A percentile compares a stretch with the other conserved stretches of the same genome.
Conservation (phyloP, 2,797 vertebrate species). For the Xyrichtys novacula region DNA sequence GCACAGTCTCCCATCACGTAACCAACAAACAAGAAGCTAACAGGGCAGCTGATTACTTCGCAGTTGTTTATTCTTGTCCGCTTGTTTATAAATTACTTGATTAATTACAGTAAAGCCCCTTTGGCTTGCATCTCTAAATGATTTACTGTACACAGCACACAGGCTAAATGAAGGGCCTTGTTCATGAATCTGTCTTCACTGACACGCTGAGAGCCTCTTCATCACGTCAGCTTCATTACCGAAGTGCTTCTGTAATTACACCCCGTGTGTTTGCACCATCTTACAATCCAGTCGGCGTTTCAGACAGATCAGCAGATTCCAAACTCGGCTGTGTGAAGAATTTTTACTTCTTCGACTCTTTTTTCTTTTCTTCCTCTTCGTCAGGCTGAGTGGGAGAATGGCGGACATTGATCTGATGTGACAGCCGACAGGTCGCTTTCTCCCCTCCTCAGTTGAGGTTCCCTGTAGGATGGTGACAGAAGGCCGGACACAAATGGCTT, state of each 20-base stretch:
- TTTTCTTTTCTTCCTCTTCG: not conserved
- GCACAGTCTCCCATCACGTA: constrained; percentile 10
- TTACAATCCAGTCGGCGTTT: constrained; percentile 28
- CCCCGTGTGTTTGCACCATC: constrained; percentile 34
- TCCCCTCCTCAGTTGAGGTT: constrained; percentile 49
- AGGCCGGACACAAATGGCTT: constrained; percentile 51
- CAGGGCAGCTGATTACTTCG: constrained; percentile 40
- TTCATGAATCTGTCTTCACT: constrained; percentile 64
- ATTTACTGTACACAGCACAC: constrained; percentile 53
- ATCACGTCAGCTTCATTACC: constrained; percentile 37
- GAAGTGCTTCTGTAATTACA: constrained; percentile 40
- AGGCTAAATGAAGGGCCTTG: constrained; percentile 56
- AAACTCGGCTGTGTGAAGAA: not conserved
- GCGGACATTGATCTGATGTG: constrained; percentile 52
- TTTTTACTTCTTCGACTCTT: not conserved
- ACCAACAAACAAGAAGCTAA: constrained; percentile 17
- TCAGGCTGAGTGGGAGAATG: constrained; percentile 8
- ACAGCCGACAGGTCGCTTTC: constrained; percentile 57
- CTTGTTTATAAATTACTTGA: constrained; percentile 72
- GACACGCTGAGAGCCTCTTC: constrained; percentile 35
- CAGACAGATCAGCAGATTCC: constrained; percentile 20
- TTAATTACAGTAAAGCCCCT: constrained; percentile 68
- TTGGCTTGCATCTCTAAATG: constrained; percentile 56
- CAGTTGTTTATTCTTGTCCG: constrained; percentile 63
- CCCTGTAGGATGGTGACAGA: constrained; percentile 27